Base-by-base conservation (phyloP, 92 coral and sea anemone species). In the Palythoa heliodiscus region DNA sequence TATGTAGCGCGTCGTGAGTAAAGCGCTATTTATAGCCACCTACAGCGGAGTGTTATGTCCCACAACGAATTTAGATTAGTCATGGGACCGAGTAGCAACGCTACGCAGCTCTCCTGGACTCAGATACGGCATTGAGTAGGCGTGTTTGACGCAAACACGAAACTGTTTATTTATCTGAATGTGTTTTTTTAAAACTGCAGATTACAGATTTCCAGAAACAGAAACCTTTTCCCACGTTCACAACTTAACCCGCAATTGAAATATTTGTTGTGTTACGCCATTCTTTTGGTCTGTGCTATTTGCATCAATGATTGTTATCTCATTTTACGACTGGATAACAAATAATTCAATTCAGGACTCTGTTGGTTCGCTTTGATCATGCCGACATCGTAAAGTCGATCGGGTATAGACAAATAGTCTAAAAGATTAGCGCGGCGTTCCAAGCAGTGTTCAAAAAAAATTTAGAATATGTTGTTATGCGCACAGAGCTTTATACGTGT, bases 21-120 rank as follows among this genome's bases (percentile, higher is more conserved):
- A 2, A 54, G 20, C 11, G 39, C 84, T 80, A 80, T 80, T 47
- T 80, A 43, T 80, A 80, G 84, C 38, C 64, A 80, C 84, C 84
- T 80, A 80, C 84, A 80, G 60, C 84, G 57, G 66, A 80, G 84
- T 63, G 73, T 80, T 76, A 68, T 40, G 74, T 80, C 47, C 73
- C 43, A 23, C 84, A 80, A 67, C 43, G 52, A 80, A 76, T 76
- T 52, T 53, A 54, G 25, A 76, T 20, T 80, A 9, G 84, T 80
- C 64, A 80, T 64, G 81, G 81, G 81, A 76, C 63, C 63, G 84
- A 80, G 84, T 80, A 58, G 13, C 74, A 80, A 57, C 37, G 57
- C 40, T 60, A 48, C 11, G 22, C 55, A 48, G 58, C 38, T 19
- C 58, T 64, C 70, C 82, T 54, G 67, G 67, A 57, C 71, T 66